Evolutionary conservation across 92 coral and sea anemone genomes (phyloP).

Genomic region (Muricea muricata): DNA sequence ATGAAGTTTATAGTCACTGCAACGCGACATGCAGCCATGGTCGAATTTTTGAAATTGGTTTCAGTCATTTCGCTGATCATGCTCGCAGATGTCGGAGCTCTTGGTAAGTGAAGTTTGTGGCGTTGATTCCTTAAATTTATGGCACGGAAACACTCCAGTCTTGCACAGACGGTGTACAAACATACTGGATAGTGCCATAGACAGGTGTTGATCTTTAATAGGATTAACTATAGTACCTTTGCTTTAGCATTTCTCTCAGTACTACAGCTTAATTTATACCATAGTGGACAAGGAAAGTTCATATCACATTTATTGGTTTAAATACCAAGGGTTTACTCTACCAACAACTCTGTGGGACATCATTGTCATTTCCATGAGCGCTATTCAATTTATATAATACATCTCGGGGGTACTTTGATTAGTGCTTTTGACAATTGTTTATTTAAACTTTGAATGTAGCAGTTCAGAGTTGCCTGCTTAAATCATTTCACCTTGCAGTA

Average conservation of each 20-base stretch:
- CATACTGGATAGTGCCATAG: too few species aligned
- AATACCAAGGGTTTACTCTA: background rate
- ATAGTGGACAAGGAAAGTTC: background rate
- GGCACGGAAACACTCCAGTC: too few species aligned
- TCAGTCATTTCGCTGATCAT: background rate
- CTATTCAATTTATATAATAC: background rate
- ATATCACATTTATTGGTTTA: background rate
- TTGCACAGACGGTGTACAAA: too few species aligned
- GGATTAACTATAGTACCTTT: too few species aligned
- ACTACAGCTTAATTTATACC: background rate
- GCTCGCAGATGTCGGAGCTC: background rate
- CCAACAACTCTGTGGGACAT: background rate
- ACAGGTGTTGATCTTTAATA: too few species aligned
- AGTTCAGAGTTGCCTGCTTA: too few species aligned
- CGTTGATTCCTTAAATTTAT: too few species aligned
- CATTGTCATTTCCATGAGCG: background rate
- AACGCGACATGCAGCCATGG: background rate
- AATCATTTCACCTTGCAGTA: too few species aligned
- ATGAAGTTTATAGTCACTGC: background rate
- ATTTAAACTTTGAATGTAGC: too few species aligned
- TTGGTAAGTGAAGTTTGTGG: background rate
- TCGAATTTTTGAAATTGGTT: background rate
- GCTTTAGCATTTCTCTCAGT: background rate
- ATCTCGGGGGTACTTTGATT: background rate
- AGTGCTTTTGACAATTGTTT: too few species aligned